Conservation (phyloP, 35 echinoderm and acorn worm species). For the Anneissia japonica region DNA sequence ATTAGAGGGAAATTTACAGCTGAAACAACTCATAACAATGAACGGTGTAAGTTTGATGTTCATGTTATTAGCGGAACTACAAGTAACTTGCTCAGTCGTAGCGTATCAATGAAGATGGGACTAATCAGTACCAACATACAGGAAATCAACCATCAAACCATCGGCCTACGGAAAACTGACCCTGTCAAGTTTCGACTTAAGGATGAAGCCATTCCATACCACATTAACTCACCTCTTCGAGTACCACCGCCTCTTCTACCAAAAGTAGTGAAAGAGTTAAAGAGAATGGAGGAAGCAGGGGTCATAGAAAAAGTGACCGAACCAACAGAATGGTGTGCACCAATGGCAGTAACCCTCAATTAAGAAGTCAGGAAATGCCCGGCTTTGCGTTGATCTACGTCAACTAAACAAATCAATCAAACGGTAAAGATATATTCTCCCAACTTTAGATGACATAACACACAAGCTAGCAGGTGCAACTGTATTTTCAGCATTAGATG, state of each 20-base stretch:
- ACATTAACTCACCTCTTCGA: slow-evolving; percentile 19
- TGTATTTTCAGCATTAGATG: slow-evolving; percentile 43
- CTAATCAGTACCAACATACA: not conserved
- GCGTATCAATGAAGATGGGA: not conserved
- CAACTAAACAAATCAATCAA: not conserved
- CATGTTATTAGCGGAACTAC: too few relatives aligned
- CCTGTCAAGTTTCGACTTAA: slow-evolving; percentile 8
- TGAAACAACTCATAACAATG: not conserved
- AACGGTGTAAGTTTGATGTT: not conserved
- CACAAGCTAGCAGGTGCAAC: not conserved
- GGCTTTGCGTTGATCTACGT: not conserved
- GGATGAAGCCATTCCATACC: slow-evolving; percentile 15
- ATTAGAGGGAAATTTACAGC: not conserved
- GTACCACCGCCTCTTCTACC: slow-evolving; percentile 17
- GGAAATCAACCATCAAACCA: not conserved
- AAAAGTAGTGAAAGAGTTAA: not conserved
- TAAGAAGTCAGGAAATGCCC: slow-evolving; percentile 15
- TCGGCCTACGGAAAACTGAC: not conserved
- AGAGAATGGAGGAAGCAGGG: slow-evolving; percentile 3
- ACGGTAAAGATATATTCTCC: not conserved
- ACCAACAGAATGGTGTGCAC: slow-evolving; percentile 42
- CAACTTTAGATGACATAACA: not conserved
- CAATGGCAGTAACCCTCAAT: slow-evolving; percentile 45
- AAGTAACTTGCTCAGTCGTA: not conserved
- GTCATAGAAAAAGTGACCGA: slow-evolving; percentile 21